These are phyloP conservation scores for Siniperca knerii DNA, from an alignment of 2,113 vertebrate genomes.

Conservation along the genomic window DNA sequence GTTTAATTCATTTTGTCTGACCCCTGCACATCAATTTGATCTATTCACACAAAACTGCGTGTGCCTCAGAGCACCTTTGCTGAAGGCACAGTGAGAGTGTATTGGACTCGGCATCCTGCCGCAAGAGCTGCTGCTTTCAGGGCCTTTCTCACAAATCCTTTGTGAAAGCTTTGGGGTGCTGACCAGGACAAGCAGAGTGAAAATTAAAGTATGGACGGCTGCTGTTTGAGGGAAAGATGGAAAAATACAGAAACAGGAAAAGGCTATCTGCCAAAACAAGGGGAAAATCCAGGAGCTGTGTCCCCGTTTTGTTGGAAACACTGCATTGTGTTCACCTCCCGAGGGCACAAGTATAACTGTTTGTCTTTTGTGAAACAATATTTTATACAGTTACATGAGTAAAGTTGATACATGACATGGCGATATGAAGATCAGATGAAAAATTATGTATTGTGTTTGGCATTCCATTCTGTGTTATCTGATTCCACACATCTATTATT, in stretches of 20 bases:
- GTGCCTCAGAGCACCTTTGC: constrained; percentile 30
- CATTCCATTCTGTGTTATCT: constrained; percentile 42
- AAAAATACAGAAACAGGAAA: constrained; percentile 65
- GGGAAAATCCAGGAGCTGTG: constrained; percentile 29
- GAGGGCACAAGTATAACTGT: neutral
- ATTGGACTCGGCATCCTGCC: constrained; percentile 52
- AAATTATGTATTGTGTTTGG: constrained; percentile 26
- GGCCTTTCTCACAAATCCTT: constrained; percentile 52
- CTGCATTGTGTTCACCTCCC: constrained; percentile 20
- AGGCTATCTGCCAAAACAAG: constrained; percentile 33
- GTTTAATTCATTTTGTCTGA: constrained; percentile 23
- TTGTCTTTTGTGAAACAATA: constrained; percentile 6
- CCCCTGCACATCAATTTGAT: constrained; percentile 24
- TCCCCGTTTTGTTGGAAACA: constrained; percentile 6
- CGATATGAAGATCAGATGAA: constrained; percentile 39
- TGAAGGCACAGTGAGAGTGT: constrained; percentile 17
- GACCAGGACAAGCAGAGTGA: constrained; percentile 32
- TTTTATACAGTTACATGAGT: constrained; percentile 6
- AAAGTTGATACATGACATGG: constrained; percentile 18
- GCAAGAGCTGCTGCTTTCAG: constrained; percentile 41
- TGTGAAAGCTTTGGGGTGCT: constrained; percentile 61
- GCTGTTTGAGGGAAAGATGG: constrained; percentile 37
- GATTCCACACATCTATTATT: constrained; percentile 37
- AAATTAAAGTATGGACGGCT: constrained; percentile 35
- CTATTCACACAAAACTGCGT: constrained; percentile 5